These are phyloP conservation scores for Coracias cyanogaster DNA, from an alignment of 2,797 vertebrate species.

Conservation along the genomic window DNA sequence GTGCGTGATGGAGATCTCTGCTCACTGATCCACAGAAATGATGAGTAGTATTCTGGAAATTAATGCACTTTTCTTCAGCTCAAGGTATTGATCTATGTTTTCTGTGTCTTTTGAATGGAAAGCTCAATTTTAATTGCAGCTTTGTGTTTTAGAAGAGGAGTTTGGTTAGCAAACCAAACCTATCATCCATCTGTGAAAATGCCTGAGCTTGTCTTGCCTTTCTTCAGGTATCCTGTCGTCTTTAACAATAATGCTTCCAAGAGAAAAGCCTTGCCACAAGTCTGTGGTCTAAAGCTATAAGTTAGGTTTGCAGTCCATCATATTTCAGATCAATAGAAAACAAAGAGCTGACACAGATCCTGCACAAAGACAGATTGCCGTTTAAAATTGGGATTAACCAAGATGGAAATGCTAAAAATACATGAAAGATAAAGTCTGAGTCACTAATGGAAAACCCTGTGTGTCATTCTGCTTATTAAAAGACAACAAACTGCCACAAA, in stretches of 20 bases:
- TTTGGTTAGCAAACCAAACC: neutral
- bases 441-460: neutral
- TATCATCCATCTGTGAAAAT: neutral
- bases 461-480: conserved; percentile 53
- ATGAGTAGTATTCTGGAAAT: neutral
- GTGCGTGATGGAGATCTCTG: neutral
- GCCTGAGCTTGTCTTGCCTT: neutral
- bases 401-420: conserved; percentile 63
- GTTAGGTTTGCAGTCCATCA: neutral
- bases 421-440: conserved; percentile 53
- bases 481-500: conserved; percentile 33
- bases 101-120: neutral
- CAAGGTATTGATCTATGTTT: neutral
- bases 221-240: neutral
- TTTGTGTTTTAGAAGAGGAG: neutral
- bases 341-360: neutral
- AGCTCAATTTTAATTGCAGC: neutral
- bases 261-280: neutral
- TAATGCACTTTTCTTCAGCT: neutral
- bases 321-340: neutral
- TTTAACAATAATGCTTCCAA: neutral
- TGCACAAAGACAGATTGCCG: neutral
- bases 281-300: neutral
- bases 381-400: conserved; percentile 59
- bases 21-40: neutral